Conservation (phyloP, 2,888 invertebrate genomes). For the Atrina japonica region DNA sequence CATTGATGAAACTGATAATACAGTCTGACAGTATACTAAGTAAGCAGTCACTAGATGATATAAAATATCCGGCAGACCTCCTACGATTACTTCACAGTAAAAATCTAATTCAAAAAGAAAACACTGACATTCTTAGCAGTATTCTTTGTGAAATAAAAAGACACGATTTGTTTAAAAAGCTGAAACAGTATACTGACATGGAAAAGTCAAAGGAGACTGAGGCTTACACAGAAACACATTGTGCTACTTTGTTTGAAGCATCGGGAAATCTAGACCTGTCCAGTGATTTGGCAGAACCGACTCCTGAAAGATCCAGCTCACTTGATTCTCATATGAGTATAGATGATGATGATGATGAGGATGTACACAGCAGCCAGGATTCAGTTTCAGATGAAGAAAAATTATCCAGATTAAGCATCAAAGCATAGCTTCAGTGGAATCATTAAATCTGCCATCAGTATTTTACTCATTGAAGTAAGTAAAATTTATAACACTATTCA, state of each 20-base stretch:
- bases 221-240: not conserved
- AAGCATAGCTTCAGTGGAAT: too few relatives aligned
- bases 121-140: not conserved
- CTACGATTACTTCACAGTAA: slow-evolving; percentile 8
- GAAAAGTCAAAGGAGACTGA: not conserved
- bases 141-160: slow-evolving; percentile 16
- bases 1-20: slow-evolving; percentile 2
- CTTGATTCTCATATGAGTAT: slow-evolving; percentile 7
- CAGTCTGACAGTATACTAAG: slow-evolving; percentile 5
- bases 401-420: not conserved
- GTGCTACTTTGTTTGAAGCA: not conserved
- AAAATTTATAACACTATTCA: too few relatives aligned
- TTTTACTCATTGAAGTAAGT: too few relatives aligned
- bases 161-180: slow-evolving; percentile 20
- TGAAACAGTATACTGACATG: not conserved
- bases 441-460: too few relatives aligned
- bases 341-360: slow-evolving; percentile 14
- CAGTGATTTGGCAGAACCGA: not conserved
- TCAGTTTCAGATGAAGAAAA: slow-evolving; percentile 27
- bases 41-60: not conserved
- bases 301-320: not conserved
- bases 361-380: slow-evolving; percentile 5
- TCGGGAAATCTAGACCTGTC: not conserved
- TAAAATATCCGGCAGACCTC: slow-evolving; percentile 22
- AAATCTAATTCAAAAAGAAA: not conserved